Evolutionary conservation across 2,888 invertebrate genomes (phyloP), one percentile per base, ranked within the genome.

Genomic region (Nemotelus pantherinus): DNA sequence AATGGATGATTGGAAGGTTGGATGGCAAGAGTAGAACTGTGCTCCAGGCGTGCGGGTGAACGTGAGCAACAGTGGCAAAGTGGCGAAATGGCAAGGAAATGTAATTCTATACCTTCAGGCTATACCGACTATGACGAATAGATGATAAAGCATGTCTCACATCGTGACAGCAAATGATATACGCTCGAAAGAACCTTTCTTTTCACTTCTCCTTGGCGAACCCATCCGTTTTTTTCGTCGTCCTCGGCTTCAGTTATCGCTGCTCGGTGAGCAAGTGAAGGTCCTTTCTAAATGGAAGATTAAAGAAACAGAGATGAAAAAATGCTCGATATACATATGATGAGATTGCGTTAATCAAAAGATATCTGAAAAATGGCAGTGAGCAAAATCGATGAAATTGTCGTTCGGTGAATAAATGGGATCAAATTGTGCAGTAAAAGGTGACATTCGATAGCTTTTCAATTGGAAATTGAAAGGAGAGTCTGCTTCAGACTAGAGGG

Each of bases 111-210:
- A 70, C 53, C 70, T 55, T 55, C 5, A 55, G 55, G 70, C 55
- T 10, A 70, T 41, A 25, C 5, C 55, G 55, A 55, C 55, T 10
- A 70, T 41, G 44, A 44, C 70, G 50, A 70, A n/a, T 53, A 55
- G 43, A 70, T 55, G 70, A 70, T 55, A 55, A 47, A 41, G 55
- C 43, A 55, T 70, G 53, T 10, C 55, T 70, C 55, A 70, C 63
- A 63, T 63, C 63, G 63, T 74, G 63, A 48, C 74, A 48, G 47
- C 47, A 63, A 55, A 74, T 74, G 74, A 74, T 63, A 63, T 74
- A 74, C 60, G 74, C 60, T 44, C 44, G 10, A 48, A 43, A 72
- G 44, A 48, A 60, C 50, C 63, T 74, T 63, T 72, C n/a, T 58
- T 9, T 58, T 72, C 72, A 44, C 50, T 68, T 50, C 60, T 39